These are phyloP conservation scores for Drosophila kuntzei DNA, from an alignment of 2,888 invertebrate species.

Conservation along the genomic window DNA sequence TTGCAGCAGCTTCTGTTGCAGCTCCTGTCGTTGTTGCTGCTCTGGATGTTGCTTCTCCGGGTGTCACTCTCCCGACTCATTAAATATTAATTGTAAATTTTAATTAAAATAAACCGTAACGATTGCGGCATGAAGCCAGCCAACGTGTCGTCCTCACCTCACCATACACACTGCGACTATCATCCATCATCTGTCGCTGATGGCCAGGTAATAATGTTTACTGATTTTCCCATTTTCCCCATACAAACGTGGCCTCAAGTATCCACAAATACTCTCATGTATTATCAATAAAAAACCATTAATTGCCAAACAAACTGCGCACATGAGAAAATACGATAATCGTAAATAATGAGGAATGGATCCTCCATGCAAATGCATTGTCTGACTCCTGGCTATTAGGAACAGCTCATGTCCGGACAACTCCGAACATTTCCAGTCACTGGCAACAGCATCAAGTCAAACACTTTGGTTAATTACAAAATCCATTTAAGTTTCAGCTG, in stretches of 20 bases:
- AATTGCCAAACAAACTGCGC: slow-evolving; percentile 56
- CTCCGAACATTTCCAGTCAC: not conserved
- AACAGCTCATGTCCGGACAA: not conserved
- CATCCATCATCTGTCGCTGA: slow-evolving; percentile 38
- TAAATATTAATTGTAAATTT: slow-evolving; percentile 82
- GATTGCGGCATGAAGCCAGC: slow-evolving; percentile 38
- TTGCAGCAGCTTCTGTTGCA: slow-evolving; percentile 18
- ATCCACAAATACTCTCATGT: slow-evolving; percentile 17
- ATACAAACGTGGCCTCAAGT: slow-evolving; percentile 18
- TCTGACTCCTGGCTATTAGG: slow-evolving; percentile 1
- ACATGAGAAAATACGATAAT: slow-evolving; percentile 42
- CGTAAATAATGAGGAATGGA: slow-evolving; percentile 46
- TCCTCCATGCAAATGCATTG: slow-evolving; percentile 6
- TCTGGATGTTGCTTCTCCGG: slow-evolving; percentile 16
- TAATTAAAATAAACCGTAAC: slow-evolving; percentile 78
- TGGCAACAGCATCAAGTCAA: not conserved
- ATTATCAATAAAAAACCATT: slow-evolving; percentile 63
- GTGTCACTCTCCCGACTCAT: slow-evolving; percentile 70
- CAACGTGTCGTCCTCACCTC: not conserved
- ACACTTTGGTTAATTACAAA: slow-evolving; percentile 30
- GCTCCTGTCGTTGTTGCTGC: slow-evolving; percentile 9
- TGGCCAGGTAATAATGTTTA: slow-evolving; percentile 66
- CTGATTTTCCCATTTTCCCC: slow-evolving; percentile 46
- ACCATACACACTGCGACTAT: not conserved
- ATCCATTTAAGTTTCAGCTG: slow-evolving; percentile 7